Evolutionary conservation across 2,888 invertebrate genomes (phyloP).

Genomic region (Drosophila emarginata): DNA sequence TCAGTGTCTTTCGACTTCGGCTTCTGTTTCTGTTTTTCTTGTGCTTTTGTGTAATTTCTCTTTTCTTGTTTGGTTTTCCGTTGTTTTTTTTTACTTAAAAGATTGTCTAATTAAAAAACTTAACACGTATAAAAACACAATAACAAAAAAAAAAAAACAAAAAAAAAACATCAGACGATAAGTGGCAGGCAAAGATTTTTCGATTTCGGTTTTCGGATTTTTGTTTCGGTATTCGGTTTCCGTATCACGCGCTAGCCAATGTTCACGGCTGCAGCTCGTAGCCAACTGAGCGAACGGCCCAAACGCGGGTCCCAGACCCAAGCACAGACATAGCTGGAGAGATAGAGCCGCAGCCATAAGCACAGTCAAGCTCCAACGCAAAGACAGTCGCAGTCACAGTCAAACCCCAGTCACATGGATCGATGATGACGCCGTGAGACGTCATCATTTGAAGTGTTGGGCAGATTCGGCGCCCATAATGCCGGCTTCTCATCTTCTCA

Average conservation of each 20-base stretch:
- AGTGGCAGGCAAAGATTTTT: conserved; percentile 13
- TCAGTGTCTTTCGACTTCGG: background rate
- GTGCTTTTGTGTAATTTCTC: conserved; percentile 33
- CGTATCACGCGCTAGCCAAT: conserved; percentile 67
- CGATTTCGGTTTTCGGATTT: conserved; percentile 23
- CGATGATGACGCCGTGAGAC: conserved; percentile 13
- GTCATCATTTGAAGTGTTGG: conserved; percentile 4
- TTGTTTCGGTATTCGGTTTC: conserved; percentile 35
- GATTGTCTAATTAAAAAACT: conserved; percentile 54
- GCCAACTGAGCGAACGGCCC: conserved; percentile 61
- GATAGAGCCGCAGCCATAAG: background rate
- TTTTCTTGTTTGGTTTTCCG: conserved; percentile 19
- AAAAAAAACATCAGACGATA: background rate
- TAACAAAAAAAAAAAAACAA: background rate
- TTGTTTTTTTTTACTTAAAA: conserved; percentile 36
- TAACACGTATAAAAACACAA: conserved; percentile 53
- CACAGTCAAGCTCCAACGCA: conserved; percentile 26
- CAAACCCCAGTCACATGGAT: conserved; percentile 13
- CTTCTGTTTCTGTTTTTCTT: conserved; percentile 12
- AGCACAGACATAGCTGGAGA: background rate
- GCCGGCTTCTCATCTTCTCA: conserved; percentile 2
- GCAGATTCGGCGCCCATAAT: background rate
- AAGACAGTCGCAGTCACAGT: background rate
- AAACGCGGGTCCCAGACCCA: conserved; percentile 38
- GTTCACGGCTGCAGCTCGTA: conserved; percentile 69